Conservation (phyloP, 92 coral and sea anemone species). For the Zoanthus sansibaricus region DNA sequence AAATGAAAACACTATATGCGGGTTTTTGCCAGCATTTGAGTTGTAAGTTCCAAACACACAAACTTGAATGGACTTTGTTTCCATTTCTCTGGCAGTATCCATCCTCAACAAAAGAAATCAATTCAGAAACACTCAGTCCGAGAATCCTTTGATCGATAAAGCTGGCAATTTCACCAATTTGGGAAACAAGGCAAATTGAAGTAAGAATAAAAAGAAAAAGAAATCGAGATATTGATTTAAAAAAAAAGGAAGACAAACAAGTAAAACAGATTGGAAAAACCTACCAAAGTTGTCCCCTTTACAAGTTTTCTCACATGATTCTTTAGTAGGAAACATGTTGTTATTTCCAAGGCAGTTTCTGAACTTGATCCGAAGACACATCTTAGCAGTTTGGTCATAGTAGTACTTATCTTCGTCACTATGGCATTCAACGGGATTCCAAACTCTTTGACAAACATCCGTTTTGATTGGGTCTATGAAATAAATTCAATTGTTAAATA, state of each 20-base stretch:
- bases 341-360: conserved; percentile 92
- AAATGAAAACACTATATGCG: too few species aligned
- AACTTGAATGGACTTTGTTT: too few species aligned
- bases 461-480: conserved; percentile 53
- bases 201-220: too few species aligned
- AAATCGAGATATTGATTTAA: not conserved
- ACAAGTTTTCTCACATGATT: conserved; percentile 66
- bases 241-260: not conserved
- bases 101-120: too few species aligned
- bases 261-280: conserved; percentile 3
- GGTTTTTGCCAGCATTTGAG: too few species aligned
- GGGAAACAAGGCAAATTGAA: too few species aligned
- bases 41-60: too few species aligned
- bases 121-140: too few species aligned
- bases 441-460: conserved; percentile 75
- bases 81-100: too few species aligned
- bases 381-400: conserved; percentile 69
- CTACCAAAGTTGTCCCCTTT: conserved; percentile 62
- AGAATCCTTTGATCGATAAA: too few species aligned
- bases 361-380: conserved; percentile 76
- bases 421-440: conserved; percentile 78
- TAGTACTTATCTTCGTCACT: conserved; percentile 69
- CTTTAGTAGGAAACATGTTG: conserved; percentile 73
- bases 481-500: not conserved
- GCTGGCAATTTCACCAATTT: too few species aligned